These are phyloP conservation scores for Ditylenchus weischeri DNA, from an alignment of 2,888 invertebrate genomes.

Conservation along the genomic window DNA sequence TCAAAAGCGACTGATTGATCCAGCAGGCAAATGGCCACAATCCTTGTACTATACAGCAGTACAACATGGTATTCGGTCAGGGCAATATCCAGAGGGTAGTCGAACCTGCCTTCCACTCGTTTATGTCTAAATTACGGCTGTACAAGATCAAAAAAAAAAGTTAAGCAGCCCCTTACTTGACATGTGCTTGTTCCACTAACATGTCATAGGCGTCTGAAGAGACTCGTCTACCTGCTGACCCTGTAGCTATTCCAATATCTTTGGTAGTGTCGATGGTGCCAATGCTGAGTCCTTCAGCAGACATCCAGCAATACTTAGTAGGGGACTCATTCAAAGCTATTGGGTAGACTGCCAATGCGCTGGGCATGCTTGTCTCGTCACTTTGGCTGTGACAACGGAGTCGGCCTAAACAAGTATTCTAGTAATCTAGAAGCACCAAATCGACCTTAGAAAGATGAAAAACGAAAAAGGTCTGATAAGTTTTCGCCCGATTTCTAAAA, in stretches of 20 bases:
- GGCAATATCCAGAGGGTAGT: slow-evolving; percentile 49
- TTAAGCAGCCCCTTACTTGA: slow-evolving; percentile 20
- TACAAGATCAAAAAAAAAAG: slow-evolving; percentile 6
- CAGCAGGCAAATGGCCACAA: slow-evolving; percentile 50
- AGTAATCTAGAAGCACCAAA: too few relatives aligned
- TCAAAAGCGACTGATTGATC: slow-evolving; percentile 49
- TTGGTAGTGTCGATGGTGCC: neutral
- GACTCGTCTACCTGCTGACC: neutral
- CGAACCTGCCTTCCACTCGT: slow-evolving; percentile 46
- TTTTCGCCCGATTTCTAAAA: too few relatives aligned
- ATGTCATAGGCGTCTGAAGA: slow-evolving; percentile 23
- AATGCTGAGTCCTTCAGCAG: slow-evolving; percentile 1
- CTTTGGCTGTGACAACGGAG: slow-evolving; percentile 23
- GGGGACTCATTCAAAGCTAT: slow-evolving; percentile 18
- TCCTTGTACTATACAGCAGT: slow-evolving; percentile 43
- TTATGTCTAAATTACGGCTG: slow-evolving; percentile 37
- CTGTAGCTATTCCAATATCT: neutral
- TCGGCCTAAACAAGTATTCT: slow-evolving; percentile 4
- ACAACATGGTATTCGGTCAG: slow-evolving; percentile 52
- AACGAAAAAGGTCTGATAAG: too few relatives aligned
- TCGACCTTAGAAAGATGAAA: too few relatives aligned
- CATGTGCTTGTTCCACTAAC: slow-evolving; percentile 16
- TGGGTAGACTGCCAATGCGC: slow-evolving; percentile 27
- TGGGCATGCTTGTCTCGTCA: slow-evolving; percentile 20
- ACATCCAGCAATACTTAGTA: slow-evolving; percentile 28